Percentiles rank a stretch among this genome's conserved stretches.
Conservation (phyloP, 1,140 invertebrate species). For the Eurosta solidaginis region DNA sequence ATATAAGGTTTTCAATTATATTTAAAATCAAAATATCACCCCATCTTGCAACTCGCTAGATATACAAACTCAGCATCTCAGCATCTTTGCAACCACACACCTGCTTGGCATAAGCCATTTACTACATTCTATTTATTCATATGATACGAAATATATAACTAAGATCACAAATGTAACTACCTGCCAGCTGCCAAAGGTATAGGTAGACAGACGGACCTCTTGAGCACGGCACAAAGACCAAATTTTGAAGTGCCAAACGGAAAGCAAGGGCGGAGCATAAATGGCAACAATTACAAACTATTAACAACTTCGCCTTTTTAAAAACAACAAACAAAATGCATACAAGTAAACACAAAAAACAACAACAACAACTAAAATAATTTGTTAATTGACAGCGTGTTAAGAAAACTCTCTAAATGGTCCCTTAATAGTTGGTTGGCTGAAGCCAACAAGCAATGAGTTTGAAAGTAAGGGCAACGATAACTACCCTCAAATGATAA, state of each 20-base stretch:
- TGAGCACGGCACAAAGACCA: not conserved
- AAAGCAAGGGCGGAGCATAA: conserved; percentile 51
- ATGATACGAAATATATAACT: not conserved
- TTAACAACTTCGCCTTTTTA: conserved; percentile 30
- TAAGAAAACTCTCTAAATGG: conserved; percentile 44
- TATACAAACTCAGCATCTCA: too few species aligned
- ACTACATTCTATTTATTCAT: not conserved
- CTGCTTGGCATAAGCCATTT: not conserved
- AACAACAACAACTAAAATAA: not conserved
- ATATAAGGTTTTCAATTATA: too few species aligned
- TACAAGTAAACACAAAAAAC: not conserved
- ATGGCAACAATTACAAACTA: conserved; percentile 52
- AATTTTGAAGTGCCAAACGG: not conserved
- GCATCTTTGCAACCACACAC: not conserved
- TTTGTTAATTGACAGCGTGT: conserved; percentile 21
- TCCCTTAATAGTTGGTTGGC: conserved; percentile 46
- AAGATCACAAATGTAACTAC: not conserved
- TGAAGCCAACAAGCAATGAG: conserved; percentile 42
- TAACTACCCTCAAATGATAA: conserved; percentile 52
- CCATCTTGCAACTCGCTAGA: too few species aligned
- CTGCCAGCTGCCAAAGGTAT: not conserved
- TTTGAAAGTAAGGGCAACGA: conserved; percentile 32
- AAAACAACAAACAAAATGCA: not conserved
- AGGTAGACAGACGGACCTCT: not conserved
- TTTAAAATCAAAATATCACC: too few species aligned